These are phyloP conservation scores for Heliconius nattereri DNA, from an alignment of 1,140 invertebrate species.

Conservation along the genomic window DNA sequence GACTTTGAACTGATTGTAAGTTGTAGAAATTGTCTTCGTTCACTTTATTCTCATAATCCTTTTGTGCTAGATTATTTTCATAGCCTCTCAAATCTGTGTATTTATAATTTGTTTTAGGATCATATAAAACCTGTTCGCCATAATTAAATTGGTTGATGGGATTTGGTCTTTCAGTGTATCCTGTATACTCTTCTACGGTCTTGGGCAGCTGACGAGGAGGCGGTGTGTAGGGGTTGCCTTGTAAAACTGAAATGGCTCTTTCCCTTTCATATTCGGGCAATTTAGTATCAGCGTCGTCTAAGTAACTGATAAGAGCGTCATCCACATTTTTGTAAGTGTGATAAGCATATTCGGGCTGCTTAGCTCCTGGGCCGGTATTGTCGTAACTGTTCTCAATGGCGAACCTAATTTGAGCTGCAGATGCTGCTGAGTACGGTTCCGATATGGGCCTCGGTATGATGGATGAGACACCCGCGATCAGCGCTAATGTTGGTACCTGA, in stretches of 20 bases:
- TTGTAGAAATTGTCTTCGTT: slow-evolving; percentile 43
- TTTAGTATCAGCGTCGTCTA: slow-evolving; percentile 69
- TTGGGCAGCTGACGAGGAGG: slow-evolving; percentile 43
- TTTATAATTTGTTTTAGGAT: slow-evolving; percentile 29
- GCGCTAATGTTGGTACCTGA: slow-evolving; percentile 33
- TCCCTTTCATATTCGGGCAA: slow-evolving; percentile 58
- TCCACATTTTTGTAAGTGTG: slow-evolving; percentile 65
- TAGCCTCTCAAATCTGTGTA: slow-evolving; percentile 27
- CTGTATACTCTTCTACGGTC: slow-evolving; percentile 50
- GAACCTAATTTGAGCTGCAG: slow-evolving; percentile 65
- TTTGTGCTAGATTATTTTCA: slow-evolving; percentile 8
- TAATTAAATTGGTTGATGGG: slow-evolving; percentile 7
- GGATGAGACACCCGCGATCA: slow-evolving; percentile 17
- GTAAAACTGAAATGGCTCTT: slow-evolving; percentile 32
- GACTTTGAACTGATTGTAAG: slow-evolving; percentile 39
- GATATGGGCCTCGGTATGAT: not conserved
- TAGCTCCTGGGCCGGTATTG: slow-evolving; percentile 74
- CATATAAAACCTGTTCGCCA: slow-evolving; percentile 25
- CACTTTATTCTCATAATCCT: slow-evolving; percentile 26
- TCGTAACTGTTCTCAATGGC: slow-evolving; percentile 79
- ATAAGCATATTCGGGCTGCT: slow-evolving; percentile 60
- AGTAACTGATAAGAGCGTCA: slow-evolving; percentile 63
- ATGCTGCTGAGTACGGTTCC: slow-evolving; percentile 51
- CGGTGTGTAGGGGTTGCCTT: slow-evolving; percentile 22
- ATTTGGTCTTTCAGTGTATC: slow-evolving; percentile 36